Percentiles rank a stretch among this genome's conserved stretches.
phyloP scores from a whole-genome alignment of 2,113 vertebrate species.

The Macaca nemestrina region DNA sequence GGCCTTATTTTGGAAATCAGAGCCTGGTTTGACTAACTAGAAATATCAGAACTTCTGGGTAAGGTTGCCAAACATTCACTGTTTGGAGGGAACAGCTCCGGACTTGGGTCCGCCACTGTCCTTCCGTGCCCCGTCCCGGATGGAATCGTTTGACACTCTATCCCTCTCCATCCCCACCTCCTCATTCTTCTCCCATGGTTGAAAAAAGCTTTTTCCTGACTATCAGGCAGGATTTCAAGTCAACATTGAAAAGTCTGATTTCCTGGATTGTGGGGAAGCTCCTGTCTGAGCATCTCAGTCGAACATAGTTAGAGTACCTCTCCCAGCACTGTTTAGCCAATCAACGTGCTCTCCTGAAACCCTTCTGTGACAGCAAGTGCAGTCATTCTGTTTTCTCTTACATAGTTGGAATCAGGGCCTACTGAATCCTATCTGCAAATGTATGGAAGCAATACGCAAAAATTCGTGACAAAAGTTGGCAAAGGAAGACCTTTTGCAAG shows the following conservation, averaged over 20 bases:
- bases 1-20: not conserved
- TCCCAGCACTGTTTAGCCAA: not conserved
- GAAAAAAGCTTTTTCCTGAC: not conserved
- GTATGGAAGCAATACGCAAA: not conserved
- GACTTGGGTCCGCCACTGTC: no score
- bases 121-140: fast-evolving
- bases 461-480: not conserved
- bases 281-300: not conserved
- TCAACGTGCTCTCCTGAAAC: not conserved
- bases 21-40: not conserved
- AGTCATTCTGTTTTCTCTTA: not conserved
- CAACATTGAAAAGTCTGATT: not conserved
- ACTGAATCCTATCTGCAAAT: not conserved
- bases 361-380: not conserved
- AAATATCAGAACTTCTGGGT: not conserved
- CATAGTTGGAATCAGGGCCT: not conserved
- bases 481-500: not conserved
- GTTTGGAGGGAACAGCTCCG: not conserved
- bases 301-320: not conserved
- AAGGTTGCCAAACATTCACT: not conserved
- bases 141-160: no score
- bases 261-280: not conserved
- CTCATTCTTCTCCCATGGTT: not conserved
- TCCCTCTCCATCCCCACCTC: no score
- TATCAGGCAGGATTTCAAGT: not conserved